Evolutionary conservation across 2,113 vertebrate species (phyloP).

Genomic region (Melanocharis versteri): DNA sequence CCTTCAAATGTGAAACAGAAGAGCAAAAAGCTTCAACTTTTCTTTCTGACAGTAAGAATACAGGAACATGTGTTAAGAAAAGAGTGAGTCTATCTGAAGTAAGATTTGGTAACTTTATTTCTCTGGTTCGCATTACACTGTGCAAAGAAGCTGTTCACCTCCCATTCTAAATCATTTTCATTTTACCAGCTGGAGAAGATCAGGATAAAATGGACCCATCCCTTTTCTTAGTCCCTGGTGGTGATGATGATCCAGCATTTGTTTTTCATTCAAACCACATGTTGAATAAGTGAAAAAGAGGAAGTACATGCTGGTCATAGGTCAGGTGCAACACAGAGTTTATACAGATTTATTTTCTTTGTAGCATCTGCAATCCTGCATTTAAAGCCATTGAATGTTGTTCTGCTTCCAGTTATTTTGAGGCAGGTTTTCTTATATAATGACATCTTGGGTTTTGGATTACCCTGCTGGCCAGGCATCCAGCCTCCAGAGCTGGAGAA

Average conservation of each 20-base stretch:
- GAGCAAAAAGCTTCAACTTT: not conserved
- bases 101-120: constrained; percentile 20
- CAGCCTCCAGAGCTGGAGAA: not conserved
- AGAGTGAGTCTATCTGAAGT: not conserved
- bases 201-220: constrained; percentile 47
- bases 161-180: constrained; percentile 50
- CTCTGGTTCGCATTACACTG: constrained; percentile 20
- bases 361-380: constrained; percentile 13
- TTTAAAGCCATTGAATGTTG: not conserved
- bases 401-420: constrained; percentile 18
- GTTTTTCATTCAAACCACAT: constrained; percentile 27
- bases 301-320: constrained; percentile 39
- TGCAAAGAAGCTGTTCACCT: constrained; percentile 38
- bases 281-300: constrained; percentile 47
- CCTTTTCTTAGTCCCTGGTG: constrained; percentile 17
- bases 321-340: constrained; percentile 53
- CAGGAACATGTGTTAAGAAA: not conserved
- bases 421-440: not conserved
- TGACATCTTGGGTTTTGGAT: not conserved
- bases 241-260: constrained; percentile 12
- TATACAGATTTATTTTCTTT: constrained; percentile 42
- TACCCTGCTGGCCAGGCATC: not conserved
- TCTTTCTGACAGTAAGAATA: not conserved
- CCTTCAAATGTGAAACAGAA: not conserved
- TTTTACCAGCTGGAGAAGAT: constrained; percentile 53